Base-by-base conservation (phyloP, 2,888 invertebrate genomes). In the Schizaphis graminum region DNA sequence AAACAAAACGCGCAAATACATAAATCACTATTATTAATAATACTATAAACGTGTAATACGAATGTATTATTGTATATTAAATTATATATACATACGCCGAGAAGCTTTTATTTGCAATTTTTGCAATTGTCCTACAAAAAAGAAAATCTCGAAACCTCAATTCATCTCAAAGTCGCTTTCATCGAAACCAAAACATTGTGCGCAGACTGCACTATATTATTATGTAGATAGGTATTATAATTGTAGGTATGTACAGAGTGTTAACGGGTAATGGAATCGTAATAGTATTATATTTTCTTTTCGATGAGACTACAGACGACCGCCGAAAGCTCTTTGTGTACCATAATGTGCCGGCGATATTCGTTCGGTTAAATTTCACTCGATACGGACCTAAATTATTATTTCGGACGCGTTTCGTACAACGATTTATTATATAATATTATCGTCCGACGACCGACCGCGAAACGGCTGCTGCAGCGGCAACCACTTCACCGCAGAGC, bases 81-180 rank as follows among this genome's bases (percentile, higher is more conserved):
- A 67, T n/a, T 67, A 41, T 7, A 35, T 35, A 77, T 41, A 5
- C 77, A 21, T 77, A 77, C 8, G 26, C 2, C 35, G 13, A n/a
- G n/a, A 67, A 67, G 67, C 16, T 35, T 77, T 77, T 35, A 77
- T 35, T 77, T 77, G 35, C 35, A 35, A 35, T 77, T 35, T 77
- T 77, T 77, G 1, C 35, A 77, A 35, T 35, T 77, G 77, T 77
- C 35, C 77, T 8, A 35, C 35, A 8, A 86, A 86, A 86, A 86
- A 86, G 28, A 86, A 86, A 86, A 86, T 28, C 47, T 86, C 47
- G 28, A 86, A 86, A 86, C 86, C 47, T 86, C 86, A 47, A 86
- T 28, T 28, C 47, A n/a, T 86, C 28, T 28, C 35, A n/a, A 86
- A 47, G 47, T 13, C 13, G 44, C 86, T 86, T 86, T 86, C 86